phyloP scores from a whole-genome alignment of 2,113 vertebrate genomes.

The Notiomystis cincta region DNA sequence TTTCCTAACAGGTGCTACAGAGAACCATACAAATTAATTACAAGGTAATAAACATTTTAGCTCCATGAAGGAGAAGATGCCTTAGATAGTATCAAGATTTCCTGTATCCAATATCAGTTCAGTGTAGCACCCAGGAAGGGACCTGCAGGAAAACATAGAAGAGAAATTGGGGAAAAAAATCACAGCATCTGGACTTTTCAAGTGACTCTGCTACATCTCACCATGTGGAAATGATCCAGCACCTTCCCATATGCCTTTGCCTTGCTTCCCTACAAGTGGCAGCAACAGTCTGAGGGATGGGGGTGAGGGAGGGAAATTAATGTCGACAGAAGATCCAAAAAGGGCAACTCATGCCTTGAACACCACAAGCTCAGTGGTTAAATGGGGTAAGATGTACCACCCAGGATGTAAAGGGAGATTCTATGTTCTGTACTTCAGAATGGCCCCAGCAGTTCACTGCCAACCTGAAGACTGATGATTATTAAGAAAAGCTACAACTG shows the following conservation, averaged over 20 bases:
- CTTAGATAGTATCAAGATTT: neutral
- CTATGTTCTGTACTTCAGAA: neutral
- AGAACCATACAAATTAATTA: neutral
- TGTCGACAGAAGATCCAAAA: neutral
- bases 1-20: neutral
- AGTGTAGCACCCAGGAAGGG: neutral
- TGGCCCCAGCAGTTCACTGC: neutral
- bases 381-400: neutral
- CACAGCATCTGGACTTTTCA: neutral
- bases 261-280: rapidly evolving
- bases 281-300: neutral
- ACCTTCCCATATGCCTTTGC: neutral
- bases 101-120: neutral
- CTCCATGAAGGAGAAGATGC: neutral
- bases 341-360: neutral
- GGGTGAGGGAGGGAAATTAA: neutral
- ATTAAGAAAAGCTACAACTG: neutral
- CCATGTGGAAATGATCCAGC: neutral
- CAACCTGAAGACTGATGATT: neutral
- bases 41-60: neutral
- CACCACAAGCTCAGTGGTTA: neutral
- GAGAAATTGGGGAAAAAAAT: neutral
- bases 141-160: neutral
- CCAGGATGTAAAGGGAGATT: neutral
- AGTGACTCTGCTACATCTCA: neutral